Conservation (phyloP, 1,140 invertebrate genomes). For the Rhizoglyphus robini region DNA sequence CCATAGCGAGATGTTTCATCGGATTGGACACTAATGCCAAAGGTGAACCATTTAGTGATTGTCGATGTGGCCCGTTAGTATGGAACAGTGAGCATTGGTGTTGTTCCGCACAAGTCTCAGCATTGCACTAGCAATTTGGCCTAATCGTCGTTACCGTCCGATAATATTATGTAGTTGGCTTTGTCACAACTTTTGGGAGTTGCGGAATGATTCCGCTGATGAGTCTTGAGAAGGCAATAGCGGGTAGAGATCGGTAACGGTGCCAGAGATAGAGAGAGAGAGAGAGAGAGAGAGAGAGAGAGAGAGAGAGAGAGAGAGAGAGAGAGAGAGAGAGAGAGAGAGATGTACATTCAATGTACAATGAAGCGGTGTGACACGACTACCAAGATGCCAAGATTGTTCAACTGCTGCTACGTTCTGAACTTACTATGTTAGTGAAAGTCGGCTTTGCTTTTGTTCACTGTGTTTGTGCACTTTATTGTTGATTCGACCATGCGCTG, state of each 20-base stretch:
- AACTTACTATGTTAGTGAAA: too few relatives aligned
- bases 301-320: too few relatives aligned
- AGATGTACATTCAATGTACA: too few relatives aligned
- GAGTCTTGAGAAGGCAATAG: background rate
- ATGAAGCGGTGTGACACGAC: background rate
- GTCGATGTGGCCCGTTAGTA: background rate
- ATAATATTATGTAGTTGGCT: slow-evolving; percentile 5
- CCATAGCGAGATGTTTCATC: background rate
- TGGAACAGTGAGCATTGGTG: background rate
- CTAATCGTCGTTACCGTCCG: background rate
- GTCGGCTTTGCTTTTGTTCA: too few relatives aligned
- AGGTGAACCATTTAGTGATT: slow-evolving; percentile 4
- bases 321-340: too few relatives aligned
- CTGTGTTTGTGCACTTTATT: too few relatives aligned
- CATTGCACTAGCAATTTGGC: background rate
- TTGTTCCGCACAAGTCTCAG: too few relatives aligned
- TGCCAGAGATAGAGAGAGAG: background rate
- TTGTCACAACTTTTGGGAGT: background rate
- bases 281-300: too few relatives aligned
- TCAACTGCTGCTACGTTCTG: background rate
- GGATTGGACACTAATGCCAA: background rate
- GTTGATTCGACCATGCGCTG: too few relatives aligned
- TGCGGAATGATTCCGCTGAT: background rate
- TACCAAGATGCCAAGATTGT: background rate
- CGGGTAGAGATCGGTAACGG: background rate